Percentiles rank a stretch among this genome's conserved stretches.
Conservation (phyloP, 2,113 vertebrate species). For the Dipodomys ordii region DNA sequence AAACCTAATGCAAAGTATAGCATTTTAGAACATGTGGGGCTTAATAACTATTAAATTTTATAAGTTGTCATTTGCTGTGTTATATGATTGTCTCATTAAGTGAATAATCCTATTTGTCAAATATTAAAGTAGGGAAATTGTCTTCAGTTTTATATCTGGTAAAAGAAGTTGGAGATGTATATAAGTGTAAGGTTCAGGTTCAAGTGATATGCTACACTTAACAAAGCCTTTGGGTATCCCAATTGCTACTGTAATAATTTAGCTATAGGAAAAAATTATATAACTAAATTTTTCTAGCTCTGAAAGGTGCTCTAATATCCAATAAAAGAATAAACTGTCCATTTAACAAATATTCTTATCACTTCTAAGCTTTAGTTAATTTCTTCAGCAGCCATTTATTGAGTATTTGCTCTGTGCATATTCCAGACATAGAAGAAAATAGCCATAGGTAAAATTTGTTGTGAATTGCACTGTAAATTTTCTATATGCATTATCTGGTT, state of each 20-base stretch:
- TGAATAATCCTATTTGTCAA: slow-evolving; percentile 60
- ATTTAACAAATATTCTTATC: slow-evolving; percentile 57
- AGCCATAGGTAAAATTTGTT: slow-evolving; percentile 17
- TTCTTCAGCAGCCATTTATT: slow-evolving; percentile 54
- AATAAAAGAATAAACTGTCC: slow-evolving; percentile 45
- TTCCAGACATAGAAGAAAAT: neutral
- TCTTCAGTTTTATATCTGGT: slow-evolving; percentile 41
- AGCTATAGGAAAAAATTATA: slow-evolving; percentile 34
- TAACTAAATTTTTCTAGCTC: slow-evolving; percentile 41
- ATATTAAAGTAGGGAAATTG: slow-evolving; percentile 45
- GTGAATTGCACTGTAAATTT: slow-evolving; percentile 14
- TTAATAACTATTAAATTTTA: slow-evolving; percentile 61
- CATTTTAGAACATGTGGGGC: slow-evolving; percentile 60
- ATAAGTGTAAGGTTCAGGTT: slow-evolving; percentile 43
- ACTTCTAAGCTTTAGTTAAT: slow-evolving; percentile 21
- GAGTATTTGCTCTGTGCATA: neutral
- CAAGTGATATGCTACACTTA: slow-evolving; percentile 48
- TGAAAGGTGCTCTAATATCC: slow-evolving; percentile 40
- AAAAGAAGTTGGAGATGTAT: slow-evolving; percentile 44
- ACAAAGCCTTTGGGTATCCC: slow-evolving; percentile 31
- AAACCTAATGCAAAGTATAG: slow-evolving; percentile 44
- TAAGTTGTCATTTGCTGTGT: slow-evolving; percentile 66
- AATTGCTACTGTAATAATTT: slow-evolving; percentile 44
- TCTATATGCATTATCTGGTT: slow-evolving; percentile 46
- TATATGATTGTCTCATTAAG: slow-evolving; percentile 65